Percentiles rank a stretch among this genome's conserved stretches.
Conservation (phyloP, 2,888 invertebrate genomes). For the Sminthurinus aureus region DNA sequence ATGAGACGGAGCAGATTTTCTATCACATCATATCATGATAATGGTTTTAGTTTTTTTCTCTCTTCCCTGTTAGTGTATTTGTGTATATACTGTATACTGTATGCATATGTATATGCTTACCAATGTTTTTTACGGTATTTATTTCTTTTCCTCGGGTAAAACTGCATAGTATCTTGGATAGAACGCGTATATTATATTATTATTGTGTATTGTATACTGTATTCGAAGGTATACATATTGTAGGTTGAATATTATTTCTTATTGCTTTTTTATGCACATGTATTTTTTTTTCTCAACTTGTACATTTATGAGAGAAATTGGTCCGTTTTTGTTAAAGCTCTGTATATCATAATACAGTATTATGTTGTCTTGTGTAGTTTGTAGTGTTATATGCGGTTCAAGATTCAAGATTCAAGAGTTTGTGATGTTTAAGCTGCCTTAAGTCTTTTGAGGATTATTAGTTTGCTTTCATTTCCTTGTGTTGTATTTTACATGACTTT, state of each 20-base stretch:
- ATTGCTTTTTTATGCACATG: conserved; percentile 14
- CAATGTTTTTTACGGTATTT: background rate
- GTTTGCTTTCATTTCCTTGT: background rate
- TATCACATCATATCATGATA: conserved; percentile 31
- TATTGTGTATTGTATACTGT: background rate
- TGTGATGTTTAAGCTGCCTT: no score
- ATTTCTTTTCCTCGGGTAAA: conserved; percentile 8
- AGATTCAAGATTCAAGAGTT: no score
- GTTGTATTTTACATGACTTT: no score
- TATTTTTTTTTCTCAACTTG: background rate
- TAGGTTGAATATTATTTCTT: conserved; percentile 7
- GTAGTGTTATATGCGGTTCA: background rate
- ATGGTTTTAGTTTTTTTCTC: conserved; percentile 19
- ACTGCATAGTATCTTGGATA: background rate
- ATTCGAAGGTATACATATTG: background rate
- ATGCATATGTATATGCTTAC: background rate
- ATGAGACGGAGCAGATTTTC: conserved; percentile 14
- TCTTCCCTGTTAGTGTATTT: no score
- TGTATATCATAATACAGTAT: conserved; percentile 6
- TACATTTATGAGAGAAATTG: conserved; percentile 10
- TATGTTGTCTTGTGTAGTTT: background rate
- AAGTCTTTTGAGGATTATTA: background rate
- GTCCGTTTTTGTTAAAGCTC: background rate
- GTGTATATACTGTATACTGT: no score
- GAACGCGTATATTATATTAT: background rate